phyloP scores from a whole-genome alignment of 2,113 vertebrate genomes.

The Syrmaticus mikado region DNA sequence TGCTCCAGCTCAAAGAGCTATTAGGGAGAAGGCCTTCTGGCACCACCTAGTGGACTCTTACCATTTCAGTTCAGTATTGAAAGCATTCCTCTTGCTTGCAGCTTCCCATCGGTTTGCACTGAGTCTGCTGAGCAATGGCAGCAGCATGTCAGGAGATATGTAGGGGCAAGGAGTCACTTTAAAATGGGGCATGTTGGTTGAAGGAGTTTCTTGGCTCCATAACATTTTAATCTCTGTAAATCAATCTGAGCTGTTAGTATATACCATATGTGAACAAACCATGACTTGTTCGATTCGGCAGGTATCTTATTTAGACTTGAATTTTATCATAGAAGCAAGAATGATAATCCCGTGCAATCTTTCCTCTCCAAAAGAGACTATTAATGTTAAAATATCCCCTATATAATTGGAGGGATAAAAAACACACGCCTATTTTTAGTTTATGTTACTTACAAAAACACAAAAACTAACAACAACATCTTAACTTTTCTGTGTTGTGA shows the following conservation, averaged over 20 bases:
- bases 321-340: not conserved
- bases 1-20: rapidly evolving
- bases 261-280: rapidly evolving
- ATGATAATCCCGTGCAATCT: not conserved
- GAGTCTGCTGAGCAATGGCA: not conserved
- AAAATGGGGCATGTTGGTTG: not conserved
- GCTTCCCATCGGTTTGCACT: not conserved
- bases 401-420: not conserved
- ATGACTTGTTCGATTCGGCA: not conserved
- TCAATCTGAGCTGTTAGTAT: not conserved
- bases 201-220: not conserved
- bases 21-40: rapidly evolving
- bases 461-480: not conserved
- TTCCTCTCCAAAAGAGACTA: not conserved
- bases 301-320: not conserved
- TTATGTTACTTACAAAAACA: not conserved
- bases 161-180: not conserved
- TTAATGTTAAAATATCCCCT: not conserved
- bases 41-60: not conserved
- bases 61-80: rapidly evolving
- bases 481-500: not conserved
- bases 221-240: rapidly evolving
- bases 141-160: not conserved
- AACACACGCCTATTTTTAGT: rapidly evolving
- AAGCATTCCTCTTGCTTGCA: rapidly evolving